Conservation (phyloP, 92 coral and sea anemone genomes). For the Virgularia gustaviana region DNA sequence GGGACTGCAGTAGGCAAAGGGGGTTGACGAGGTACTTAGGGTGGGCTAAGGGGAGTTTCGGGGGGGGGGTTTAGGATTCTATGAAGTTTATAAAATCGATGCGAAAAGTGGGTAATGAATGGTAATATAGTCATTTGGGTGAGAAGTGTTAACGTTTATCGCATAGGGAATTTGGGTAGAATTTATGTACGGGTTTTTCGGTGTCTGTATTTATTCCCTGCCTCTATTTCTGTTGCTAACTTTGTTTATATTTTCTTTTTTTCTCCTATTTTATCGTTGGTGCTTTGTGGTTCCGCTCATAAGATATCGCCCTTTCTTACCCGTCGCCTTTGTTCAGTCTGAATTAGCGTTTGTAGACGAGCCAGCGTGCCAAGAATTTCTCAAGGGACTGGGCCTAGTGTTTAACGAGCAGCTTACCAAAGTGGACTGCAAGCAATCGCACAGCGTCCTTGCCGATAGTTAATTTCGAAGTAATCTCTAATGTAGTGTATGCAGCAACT, state of each 20-base stretch:
- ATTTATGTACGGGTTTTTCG: too few relatives aligned
- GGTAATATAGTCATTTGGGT: too few relatives aligned
- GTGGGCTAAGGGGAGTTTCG: too few relatives aligned
- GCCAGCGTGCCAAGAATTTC: conserved; percentile 86
- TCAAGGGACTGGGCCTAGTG: conserved; percentile 75
- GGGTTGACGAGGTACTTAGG: too few relatives aligned
- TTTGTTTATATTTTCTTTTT: conserved; percentile 6
- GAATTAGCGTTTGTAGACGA: conserved; percentile 98
- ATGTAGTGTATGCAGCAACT: too few relatives aligned
- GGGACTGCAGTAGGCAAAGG: too few relatives aligned
- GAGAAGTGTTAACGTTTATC: too few relatives aligned
- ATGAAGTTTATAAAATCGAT: too few relatives aligned
- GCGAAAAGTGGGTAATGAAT: too few relatives aligned
- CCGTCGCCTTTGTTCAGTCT: conserved; percentile 96
- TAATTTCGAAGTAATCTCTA: conserved; percentile 3
- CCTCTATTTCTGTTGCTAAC: conserved; percentile 27
- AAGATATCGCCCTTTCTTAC: conserved; percentile 98
- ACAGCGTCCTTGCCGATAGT: conserved; percentile 60
- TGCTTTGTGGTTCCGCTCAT: background rate
- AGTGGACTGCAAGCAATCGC: conserved; percentile 93
- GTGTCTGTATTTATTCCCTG: background rate
- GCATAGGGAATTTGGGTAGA: too few relatives aligned
- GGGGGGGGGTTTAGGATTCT: too few relatives aligned
- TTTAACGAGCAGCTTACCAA: conserved; percentile 78
- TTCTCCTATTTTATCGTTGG: conserved; percentile 7